Evolutionary conservation across 2,113 vertebrate genomes (phyloP).

Genomic region (Sander vitreus): DNA sequence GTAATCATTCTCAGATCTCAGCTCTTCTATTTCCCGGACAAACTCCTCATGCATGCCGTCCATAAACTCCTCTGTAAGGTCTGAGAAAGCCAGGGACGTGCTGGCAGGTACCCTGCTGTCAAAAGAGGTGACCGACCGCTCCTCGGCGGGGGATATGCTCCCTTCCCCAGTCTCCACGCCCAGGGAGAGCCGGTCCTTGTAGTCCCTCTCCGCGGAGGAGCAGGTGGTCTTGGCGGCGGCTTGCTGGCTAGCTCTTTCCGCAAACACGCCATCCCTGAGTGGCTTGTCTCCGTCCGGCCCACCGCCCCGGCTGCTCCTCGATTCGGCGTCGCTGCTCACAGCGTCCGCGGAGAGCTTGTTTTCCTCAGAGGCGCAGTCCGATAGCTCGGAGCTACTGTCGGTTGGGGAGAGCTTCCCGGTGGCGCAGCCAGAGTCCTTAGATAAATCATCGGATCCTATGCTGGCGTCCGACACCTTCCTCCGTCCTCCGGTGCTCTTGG

Average conservation of each 20-base stretch:
- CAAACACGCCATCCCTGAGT: constrained; percentile 50
- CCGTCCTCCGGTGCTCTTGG: constrained; percentile 67
- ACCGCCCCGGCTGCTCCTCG: constrained; percentile 82
- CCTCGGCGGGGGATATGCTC: constrained; percentile 86
- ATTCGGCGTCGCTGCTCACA: constrained; percentile 87
- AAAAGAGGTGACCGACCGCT: constrained; percentile 88
- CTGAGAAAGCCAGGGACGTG: constrained; percentile 95
- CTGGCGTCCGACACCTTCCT: constrained; percentile 85
- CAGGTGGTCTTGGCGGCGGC: constrained; percentile 45
- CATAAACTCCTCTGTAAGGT: constrained; percentile 95
- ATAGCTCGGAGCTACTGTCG: constrained; percentile 94
- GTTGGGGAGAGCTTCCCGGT: constrained; percentile 87
- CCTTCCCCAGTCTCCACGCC: constrained; percentile 78
- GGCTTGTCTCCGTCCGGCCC: constrained; percentile 71
- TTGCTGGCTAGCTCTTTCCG: constrained; percentile 37
- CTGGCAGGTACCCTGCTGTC: constrained; percentile 92
- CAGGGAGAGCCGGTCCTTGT: constrained; percentile 78
- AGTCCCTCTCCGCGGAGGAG: constrained; percentile 75
- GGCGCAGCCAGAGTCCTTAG: constrained; percentile 84
- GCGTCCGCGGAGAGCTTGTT: constrained; percentile 89
- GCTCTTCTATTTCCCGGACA: constrained; percentile 93
- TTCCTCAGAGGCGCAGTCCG: constrained; percentile 94
- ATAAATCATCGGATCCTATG: constrained; percentile 81
- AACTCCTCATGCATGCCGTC: constrained; percentile 92
- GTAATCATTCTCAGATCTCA: constrained; percentile 98